phyloP scores from a whole-genome alignment of 2,888 invertebrate species.

The Chydorus sphaericus region DNA sequence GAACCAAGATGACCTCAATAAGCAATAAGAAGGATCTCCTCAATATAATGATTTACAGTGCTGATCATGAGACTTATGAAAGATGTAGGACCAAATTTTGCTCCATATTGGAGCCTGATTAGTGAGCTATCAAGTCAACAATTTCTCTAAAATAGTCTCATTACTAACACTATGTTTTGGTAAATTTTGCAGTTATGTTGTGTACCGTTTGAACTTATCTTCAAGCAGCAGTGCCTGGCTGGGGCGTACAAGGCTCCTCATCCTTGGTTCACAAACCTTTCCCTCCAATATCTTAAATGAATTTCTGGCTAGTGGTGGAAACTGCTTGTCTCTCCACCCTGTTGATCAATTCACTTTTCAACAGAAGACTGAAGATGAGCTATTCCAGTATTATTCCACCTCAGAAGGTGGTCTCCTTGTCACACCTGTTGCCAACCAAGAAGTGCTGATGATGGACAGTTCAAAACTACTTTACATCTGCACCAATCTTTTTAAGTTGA shows the following conservation, averaged over 20 bases:
- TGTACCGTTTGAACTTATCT: background rate
- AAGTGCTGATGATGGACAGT: too few species aligned
- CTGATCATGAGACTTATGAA: background rate
- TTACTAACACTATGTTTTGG: background rate
- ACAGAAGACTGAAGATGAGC: too few species aligned
- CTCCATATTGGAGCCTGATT: constrained; percentile 1
- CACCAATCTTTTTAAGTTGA: too few species aligned
- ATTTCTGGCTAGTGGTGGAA: background rate
- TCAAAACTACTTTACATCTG: too few species aligned
- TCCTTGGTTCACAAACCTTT: background rate
- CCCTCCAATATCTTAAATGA: too few species aligned
- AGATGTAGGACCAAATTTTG: background rate
- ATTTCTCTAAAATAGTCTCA: background rate
- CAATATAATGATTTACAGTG: background rate
- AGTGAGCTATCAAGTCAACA: background rate
- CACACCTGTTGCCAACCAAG: background rate
- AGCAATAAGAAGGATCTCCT: background rate
- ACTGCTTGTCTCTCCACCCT: background rate
- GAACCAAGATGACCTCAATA: too few species aligned
- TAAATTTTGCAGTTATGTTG: background rate
- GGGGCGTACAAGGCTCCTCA: background rate
- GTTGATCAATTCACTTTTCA: too few species aligned
- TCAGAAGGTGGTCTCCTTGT: background rate
- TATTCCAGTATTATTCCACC: too few species aligned
- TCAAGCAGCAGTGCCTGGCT: background rate